Evolutionary conservation across 2,113 vertebrate species (phyloP).

Genomic region (Hippocampus guttulatus): DNA sequence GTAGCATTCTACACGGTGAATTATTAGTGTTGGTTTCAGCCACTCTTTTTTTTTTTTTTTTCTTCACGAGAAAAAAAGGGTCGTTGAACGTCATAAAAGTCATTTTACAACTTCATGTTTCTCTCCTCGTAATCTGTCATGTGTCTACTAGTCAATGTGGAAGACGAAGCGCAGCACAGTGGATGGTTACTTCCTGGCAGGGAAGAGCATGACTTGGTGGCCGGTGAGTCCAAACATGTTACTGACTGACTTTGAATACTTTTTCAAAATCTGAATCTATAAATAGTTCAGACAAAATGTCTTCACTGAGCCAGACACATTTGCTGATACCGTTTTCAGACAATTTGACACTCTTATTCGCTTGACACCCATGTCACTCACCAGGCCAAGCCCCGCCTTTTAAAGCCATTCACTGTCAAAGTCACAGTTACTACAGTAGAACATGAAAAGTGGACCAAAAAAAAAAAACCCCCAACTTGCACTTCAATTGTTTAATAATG

Average conservation of each 20-base stretch:
- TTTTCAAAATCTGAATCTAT: not conserved
- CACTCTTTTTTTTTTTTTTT: too few relatives aligned
- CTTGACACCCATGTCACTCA: not conserved
- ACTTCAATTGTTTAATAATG: too few relatives aligned
- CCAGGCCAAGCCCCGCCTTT: not conserved
- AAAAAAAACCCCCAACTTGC: too few relatives aligned
- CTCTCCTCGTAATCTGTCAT: not conserved
- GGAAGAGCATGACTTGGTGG: constrained; percentile 96
- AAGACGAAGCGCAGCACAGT: constrained; percentile 90
- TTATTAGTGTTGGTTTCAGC: too few relatives aligned
- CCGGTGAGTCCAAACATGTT: constrained; percentile 76
- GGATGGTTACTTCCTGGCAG: constrained; percentile 92
- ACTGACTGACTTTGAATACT: not conserved
- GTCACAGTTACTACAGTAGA: not conserved
- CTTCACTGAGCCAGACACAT: not conserved
- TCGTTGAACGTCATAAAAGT: too few relatives aligned
- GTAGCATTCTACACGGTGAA: too few relatives aligned
- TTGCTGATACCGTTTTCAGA: not conserved
- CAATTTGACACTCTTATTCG: not conserved
- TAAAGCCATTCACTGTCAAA: not conserved
- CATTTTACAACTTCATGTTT: not conserved
- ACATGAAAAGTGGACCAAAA: too few relatives aligned
- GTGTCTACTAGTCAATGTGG: constrained; percentile 82
- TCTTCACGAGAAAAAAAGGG: too few relatives aligned
- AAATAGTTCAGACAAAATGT: not conserved